phyloP scores from a whole-genome alignment of 2,113 vertebrate species.

The Bombycilla garrulus region DNA sequence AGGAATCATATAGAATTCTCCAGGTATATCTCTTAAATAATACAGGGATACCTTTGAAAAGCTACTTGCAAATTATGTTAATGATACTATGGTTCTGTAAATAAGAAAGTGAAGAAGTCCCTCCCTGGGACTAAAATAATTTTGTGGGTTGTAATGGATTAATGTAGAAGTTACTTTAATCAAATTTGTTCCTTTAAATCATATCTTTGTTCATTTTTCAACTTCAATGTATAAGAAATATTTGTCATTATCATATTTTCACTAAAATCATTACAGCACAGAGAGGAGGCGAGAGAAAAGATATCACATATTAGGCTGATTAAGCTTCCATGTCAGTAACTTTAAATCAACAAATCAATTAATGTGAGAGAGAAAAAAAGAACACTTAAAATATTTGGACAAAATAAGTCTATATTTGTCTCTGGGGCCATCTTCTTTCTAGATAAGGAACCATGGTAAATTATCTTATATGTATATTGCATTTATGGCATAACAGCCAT shows the following conservation, averaged over 20 bases:
- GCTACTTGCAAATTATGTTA: not conserved
- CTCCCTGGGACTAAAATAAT: not conserved
- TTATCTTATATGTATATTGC: not conserved
- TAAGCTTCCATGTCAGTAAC: not conserved
- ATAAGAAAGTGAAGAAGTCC: not conserved
- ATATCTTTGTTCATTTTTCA: not conserved
- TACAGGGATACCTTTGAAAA: not conserved
- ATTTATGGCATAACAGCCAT: not conserved
- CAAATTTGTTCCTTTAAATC: not conserved
- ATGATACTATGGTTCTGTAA: not conserved
- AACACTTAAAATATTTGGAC: not conserved
- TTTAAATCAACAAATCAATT: slow-evolving; percentile 35
- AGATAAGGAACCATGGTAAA: not conserved
- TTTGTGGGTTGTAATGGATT: not conserved
- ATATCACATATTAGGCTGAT: not conserved
- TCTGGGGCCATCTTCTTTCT: not conserved
- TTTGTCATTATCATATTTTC: not conserved
- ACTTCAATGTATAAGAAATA: not conserved
- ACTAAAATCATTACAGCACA: not conserved
- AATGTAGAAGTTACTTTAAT: not conserved
- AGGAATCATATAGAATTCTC: not conserved
- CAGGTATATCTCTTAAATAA: not conserved
- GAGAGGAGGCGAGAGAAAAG: not conserved
- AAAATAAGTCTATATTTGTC: not conserved
- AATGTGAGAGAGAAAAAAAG: not conserved